Conservation (phyloP, 53 echinoderm and acorn worm species). For the Arbacia lixula region DNA sequence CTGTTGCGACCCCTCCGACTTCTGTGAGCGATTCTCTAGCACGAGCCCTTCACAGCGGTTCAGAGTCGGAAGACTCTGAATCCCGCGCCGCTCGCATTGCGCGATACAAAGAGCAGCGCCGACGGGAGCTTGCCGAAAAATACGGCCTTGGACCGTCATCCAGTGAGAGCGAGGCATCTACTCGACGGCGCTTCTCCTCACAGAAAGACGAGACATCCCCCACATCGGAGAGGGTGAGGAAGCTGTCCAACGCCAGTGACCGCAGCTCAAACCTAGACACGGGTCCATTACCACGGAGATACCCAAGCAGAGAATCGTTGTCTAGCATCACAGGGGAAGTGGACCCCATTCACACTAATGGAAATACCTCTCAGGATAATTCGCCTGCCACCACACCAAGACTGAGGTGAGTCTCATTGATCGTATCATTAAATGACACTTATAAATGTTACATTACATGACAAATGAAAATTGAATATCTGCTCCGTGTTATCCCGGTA, state of each 20-base stretch:
- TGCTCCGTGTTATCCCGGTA: no score
- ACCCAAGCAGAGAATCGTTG: conserved; percentile 46
- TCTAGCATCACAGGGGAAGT: conserved; percentile 52
- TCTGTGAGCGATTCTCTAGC: conserved; percentile 57
- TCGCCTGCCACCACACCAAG: conserved; percentile 53
- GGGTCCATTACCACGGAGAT: conserved; percentile 46
- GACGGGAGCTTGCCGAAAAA: conserved; percentile 88
- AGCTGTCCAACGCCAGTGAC: conserved; percentile 52
- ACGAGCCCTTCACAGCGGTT: conserved; percentile 63
- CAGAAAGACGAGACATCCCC: conserved; percentile 42
- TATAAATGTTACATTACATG: no score
- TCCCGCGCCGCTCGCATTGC: conserved; percentile 75
- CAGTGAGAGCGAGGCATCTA: conserved; percentile 58
- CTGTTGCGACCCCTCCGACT: conserved; percentile 46
- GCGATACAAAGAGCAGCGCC: conserved; percentile 93
- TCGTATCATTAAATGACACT: no score
- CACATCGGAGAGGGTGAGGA: conserved; percentile 23
- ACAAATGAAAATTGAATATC: no score
- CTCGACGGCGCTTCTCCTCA: conserved; percentile 14
- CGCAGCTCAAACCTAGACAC: conserved; percentile 22
- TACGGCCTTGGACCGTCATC: conserved; percentile 70
- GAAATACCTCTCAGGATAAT: conserved; percentile 53
- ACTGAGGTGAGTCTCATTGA: conserved; percentile 28
- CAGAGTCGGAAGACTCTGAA: conserved; percentile 81
- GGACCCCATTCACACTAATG: conserved; percentile 48